A percentile compares a stretch with the other conserved stretches of the same genome.
Conservation (phyloP, 2,888 invertebrate species). For the Phengaris alcon region DNA sequence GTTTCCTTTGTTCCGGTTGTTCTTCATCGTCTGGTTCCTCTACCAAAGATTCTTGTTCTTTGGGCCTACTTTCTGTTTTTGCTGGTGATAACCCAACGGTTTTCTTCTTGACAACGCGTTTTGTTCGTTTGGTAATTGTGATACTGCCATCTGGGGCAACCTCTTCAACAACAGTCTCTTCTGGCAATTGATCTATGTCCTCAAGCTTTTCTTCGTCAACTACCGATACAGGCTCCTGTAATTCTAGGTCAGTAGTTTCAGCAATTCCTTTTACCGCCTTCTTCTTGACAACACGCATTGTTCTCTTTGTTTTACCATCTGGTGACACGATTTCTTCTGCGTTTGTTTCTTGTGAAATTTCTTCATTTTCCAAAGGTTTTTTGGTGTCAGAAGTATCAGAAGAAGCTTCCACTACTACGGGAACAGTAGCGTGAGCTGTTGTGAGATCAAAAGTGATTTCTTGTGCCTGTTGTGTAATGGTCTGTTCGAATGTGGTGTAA, state of each 20-base stretch:
- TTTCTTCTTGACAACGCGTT: not conserved
- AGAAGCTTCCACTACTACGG: not conserved
- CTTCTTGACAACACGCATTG: conserved; percentile 45
- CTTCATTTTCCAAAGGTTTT: conserved; percentile 39
- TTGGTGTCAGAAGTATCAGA: conserved; percentile 38
- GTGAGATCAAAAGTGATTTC: conserved; percentile 27
- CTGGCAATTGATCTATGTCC: conserved; percentile 34
- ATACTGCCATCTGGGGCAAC: not conserved
- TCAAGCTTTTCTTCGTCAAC: conserved; percentile 50
- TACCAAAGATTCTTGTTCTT: conserved; percentile 42
- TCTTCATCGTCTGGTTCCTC: conserved; percentile 43
- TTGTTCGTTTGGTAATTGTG: not conserved
- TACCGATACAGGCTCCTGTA: conserved; percentile 37
- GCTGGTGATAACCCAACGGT: not conserved
- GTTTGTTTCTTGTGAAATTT: conserved; percentile 43
- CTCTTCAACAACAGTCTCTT: not conserved
- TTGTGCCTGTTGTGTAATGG: conserved; percentile 28
- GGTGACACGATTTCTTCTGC: conserved; percentile 51
- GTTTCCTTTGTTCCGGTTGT: conserved; percentile 42
- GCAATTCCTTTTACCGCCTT: conserved; percentile 44
- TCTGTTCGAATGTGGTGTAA: conserved; percentile 45
- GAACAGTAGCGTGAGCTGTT: not conserved
- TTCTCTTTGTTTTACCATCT: conserved; percentile 44
- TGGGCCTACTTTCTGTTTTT: conserved; percentile 27
- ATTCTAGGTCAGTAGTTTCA: conserved; percentile 32